Evolutionary conservation across 2,113 vertebrate species (phyloP), one percentile per base, ranked within the genome.

Genomic region (Leptosomus discolor): DNA sequence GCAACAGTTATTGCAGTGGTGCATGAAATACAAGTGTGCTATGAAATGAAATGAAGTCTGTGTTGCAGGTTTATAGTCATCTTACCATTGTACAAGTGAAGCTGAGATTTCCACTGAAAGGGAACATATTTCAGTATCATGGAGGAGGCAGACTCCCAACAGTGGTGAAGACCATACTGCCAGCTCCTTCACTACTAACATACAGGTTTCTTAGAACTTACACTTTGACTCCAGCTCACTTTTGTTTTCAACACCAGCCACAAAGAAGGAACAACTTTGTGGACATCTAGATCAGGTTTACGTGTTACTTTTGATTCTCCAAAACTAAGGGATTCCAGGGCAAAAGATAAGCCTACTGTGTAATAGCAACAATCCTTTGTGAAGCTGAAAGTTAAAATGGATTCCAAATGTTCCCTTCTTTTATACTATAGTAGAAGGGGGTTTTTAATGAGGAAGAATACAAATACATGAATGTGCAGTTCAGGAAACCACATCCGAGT

Each of bases 31-130:
- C 93, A 95, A 95, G 84, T 90, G 69, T 95, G 84, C 95, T 96
- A 75, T 93, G 92, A 95, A 96, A 77, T 6, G 2, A 94, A 93
- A 96, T 96, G 57, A 96, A 98, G 87, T 94, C 94, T 94, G 84
- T 83, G 43, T 95, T 97, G 80, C 88, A 93, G 91, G 87, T 95
- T 96, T 97, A 97, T 93, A 97, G 96, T 93, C 94, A 97, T 94
- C 81, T 97, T 97, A 92, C 80, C 89, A 71, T 97, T 93, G 93
- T 94, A 94, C 65, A 88, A 94, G 68, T 46, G 92, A 97, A 95
- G 94, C 92, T 97, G 92, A 97, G 77, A 94, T 97, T 98, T 98
- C 94, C 94, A 95, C 93, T 96, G 96, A 97, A 97, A 97, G 90
- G 95, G 92, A 90, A 74, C 75, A 45, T 94, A 85, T 86, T 98